These are phyloP conservation scores for Erinaceus europaeus DNA, from an alignment of 2,113 vertebrate species.

Conservation along the genomic window DNA sequence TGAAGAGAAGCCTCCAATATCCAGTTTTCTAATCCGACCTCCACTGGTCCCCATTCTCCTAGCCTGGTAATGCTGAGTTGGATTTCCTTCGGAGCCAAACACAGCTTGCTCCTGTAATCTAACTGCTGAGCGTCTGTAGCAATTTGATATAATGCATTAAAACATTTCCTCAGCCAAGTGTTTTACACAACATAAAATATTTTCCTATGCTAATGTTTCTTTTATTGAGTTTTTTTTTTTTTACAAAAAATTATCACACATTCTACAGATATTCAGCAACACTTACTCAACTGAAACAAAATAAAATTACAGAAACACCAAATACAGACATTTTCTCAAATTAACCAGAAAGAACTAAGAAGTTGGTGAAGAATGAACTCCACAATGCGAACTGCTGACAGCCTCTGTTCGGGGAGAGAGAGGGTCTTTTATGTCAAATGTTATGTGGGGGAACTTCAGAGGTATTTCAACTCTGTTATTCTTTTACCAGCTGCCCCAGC, in stretches of 20 bases:
- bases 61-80: neutral
- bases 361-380: neutral
- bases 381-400: neutral
- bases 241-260: conserved; percentile 72
- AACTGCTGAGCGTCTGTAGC: conserved; percentile 32
- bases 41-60: neutral
- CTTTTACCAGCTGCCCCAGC: no score
- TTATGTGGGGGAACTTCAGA: fast-evolving
- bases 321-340: conserved; percentile 59
- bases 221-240: conserved; percentile 73
- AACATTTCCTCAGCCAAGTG: conserved; percentile 72
- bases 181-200: conserved; percentile 77
- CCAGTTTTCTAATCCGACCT: neutral
- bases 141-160: conserved; percentile 71
- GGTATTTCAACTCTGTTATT: neutral
- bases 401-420: neutral
- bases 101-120: neutral
- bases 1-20: neutral
- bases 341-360: conserved; percentile 39
- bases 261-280: conserved; percentile 75
- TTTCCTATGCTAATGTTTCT: conserved; percentile 75
- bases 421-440: neutral
- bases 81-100: conserved; percentile 1
- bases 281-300: conserved; percentile 72
- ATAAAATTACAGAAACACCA: conserved; percentile 70